Base-by-base conservation (phyloP, 1,140 invertebrate species). In the Lasioglossum albipes region DNA sequence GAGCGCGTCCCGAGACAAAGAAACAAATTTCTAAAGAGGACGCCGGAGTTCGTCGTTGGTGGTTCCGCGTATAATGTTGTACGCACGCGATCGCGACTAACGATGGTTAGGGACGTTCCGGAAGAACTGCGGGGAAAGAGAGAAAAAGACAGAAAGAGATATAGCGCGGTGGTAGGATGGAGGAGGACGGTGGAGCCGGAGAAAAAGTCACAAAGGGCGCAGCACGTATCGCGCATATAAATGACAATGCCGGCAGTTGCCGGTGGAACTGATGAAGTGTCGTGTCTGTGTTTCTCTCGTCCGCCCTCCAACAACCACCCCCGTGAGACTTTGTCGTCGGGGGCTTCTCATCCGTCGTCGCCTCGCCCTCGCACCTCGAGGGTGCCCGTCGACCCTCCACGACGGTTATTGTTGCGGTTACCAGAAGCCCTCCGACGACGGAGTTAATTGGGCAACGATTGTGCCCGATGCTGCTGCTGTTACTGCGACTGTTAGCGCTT, bases 391-490 rank as follows among this genome's bases (percentile, higher is more conserved):
- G 76, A 83, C 81, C 79, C 84, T 84, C 70, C 84, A 61, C 77
- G 66, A 81, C 79, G 87, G 88, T 91, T 91, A 91, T 92, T 91
- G 90, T 91, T 88, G 86, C 86, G 87, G 87, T 90, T 91, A 90
- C 86, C 85, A 82, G 88, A 87, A 89, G 83, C 90, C 89, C 88
- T 84, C 76, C 79, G 77, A 83, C 82, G 88, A 83, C 84, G 82
- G 80, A 89, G 90, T 90, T 92, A 92, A 92, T 92, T 92, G 90
- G 90, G 87, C 88, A 87, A 88, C 88, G 90, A 91, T 91, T 91
- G 89, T 90, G 57, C 75, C 42, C 18, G 49, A 36, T n/a, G 42
- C 72, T 57, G 41, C 61, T 49, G 45, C 45, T 49, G 10, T 10
- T 49, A 1, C 45, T 49, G 10, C 45, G 10, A 10, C 45, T 49